Evolutionary conservation across 2,888 invertebrate genomes (phyloP).

Genomic region (Thymelicus acteon): DNA sequence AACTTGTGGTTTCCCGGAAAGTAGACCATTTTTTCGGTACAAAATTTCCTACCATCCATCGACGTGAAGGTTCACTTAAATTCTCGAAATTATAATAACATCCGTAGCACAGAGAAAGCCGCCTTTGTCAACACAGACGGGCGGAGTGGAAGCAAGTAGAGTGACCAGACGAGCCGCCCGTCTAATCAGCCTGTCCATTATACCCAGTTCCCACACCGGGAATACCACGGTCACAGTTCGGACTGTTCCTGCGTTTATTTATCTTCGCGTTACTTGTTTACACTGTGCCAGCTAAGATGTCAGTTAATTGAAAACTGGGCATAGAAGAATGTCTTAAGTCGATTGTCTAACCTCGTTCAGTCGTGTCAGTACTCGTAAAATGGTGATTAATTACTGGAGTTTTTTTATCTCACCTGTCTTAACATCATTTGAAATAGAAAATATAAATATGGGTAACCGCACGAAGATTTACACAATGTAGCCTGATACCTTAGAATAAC

Average conservation of each 20-base stretch:
- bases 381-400: too few species aligned
- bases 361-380: too few species aligned
- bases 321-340: background rate
- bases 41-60: too few species aligned
- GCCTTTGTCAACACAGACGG: slow-evolving; percentile 2
- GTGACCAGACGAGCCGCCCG: background rate
- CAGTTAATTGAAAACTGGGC: background rate
- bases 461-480: too few species aligned
- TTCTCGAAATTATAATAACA: background rate
- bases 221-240: background rate
- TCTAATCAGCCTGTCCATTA: slow-evolving; percentile 64
- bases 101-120: background rate
- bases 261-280: slow-evolving; percentile 51
- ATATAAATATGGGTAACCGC: too few species aligned
- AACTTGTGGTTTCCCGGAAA: too few species aligned
- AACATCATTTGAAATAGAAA: too few species aligned
- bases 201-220: slow-evolving; percentile 45
- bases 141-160: background rate
- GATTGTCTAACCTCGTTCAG: too few species aligned
- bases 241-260: slow-evolving; percentile 58
- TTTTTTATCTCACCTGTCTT: too few species aligned
- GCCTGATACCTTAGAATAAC: too few species aligned
- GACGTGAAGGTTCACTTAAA: background rate
- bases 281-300: background rate
- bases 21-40: too few species aligned